Conservation (phyloP, 2,888 invertebrate genomes). For the Thysanoteuthis rhombus region DNA sequence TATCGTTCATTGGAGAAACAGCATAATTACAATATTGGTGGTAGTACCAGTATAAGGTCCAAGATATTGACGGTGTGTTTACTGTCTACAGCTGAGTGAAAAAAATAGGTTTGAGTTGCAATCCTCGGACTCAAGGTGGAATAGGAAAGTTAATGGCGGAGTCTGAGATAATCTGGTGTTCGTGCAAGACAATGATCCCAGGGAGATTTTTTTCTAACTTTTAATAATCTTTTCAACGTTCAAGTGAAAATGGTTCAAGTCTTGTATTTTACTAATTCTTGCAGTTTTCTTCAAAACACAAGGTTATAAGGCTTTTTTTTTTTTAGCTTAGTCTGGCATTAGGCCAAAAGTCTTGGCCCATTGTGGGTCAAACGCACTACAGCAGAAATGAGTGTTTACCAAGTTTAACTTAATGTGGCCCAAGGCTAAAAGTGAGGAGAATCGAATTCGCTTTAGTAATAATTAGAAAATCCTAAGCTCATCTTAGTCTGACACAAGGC, state of each 20-base stretch:
- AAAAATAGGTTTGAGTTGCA: neutral
- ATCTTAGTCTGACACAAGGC: no score
- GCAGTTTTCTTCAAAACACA: no score
- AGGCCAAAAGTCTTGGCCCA: no score
- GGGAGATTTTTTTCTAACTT: neutral
- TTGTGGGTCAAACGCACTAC: no score
- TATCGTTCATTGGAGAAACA: neutral
- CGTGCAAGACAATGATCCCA: neutral
- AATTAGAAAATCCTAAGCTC: no score
- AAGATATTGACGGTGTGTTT: neutral
- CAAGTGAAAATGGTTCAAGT: neutral
- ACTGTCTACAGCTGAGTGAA: neutral
- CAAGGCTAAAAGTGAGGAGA: no score
- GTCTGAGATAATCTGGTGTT: neutral
- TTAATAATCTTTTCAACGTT: neutral
- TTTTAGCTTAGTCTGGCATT: no score
- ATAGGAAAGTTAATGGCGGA: neutral
- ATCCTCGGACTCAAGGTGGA: neutral
- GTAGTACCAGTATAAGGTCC: neutral
- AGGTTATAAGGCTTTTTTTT: no score
- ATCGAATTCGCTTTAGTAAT: no score
- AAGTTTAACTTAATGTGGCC: no score
- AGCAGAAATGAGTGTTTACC: no score
- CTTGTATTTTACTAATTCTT: neutral
- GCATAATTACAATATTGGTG: neutral